Evolutionary conservation across 2,888 invertebrate species (phyloP), one percentile per base, ranked within the genome.

Genomic region (Electrophaes corylata): DNA sequence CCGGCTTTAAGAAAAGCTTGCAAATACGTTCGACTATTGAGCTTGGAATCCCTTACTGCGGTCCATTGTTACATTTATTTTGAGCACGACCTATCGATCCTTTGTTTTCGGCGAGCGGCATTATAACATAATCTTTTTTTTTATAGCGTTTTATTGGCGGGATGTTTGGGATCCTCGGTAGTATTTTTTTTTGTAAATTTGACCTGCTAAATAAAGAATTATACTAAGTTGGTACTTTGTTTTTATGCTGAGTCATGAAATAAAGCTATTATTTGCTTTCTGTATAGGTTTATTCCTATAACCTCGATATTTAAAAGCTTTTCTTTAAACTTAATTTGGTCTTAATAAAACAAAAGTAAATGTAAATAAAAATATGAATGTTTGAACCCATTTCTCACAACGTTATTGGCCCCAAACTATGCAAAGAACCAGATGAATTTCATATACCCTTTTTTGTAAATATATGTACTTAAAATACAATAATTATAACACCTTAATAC

Each of bases 61-160:
- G 74, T 69, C 84, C 78, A 86, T 86, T 88, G 87, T 87, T 82
- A 85, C 80, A 81, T 84, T 86, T 88, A 85, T 88, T 86, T 86
- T 75, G 68, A 79, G 79, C 78, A 69, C 73, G 75, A 73, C 74
- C 76, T 83, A 88, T 88, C 81, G 88, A 84, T 84, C 78, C 67
- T 72, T 75, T 66, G 65, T 69, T 66, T 59, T 63, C 59, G 51
- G 50, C 43, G 62, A 14, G 56, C 61, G 49, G 50, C 53, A 54
- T 57, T 57, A 54, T 55, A 19, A 49, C 54, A 50, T 60, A 57
- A 57, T 62, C 57, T 59, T 58, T 57, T 40, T 62, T 49, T 52
- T 59, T 61, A 60, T 62, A 47, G 48, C 52, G 35, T 51, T 63
- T 60, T 55, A 55, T 58, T 50, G 41, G 35, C 51, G 47, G 47